Percentiles rank a stretch among this genome's conserved stretches.
These are phyloP conservation scores for Cephalotes varians DNA, from an alignment of 2,888 invertebrate genomes.

Conservation along the genomic window DNA sequence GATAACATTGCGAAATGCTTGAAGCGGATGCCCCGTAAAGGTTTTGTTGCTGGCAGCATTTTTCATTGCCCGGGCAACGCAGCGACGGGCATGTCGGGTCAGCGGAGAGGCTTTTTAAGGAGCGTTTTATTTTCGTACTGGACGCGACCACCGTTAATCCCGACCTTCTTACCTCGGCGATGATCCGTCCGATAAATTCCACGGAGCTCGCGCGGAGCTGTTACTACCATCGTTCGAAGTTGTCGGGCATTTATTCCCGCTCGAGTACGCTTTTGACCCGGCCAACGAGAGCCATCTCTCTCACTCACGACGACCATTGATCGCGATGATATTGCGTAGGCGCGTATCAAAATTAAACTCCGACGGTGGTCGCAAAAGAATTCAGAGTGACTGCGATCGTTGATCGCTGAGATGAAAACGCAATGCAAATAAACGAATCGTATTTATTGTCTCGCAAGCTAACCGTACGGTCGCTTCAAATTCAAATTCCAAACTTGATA, in stretches of 20 bases:
- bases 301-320: conserved; percentile 52
- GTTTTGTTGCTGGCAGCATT: conserved; percentile 66
- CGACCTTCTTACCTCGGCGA: conserved; percentile 75
- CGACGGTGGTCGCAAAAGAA: conserved; percentile 54
- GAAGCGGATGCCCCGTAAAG: conserved; percentile 64
- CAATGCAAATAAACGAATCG: conserved; percentile 40
- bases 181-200: conserved; percentile 75
- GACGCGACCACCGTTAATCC: conserved; percentile 75
- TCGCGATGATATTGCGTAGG: conserved; percentile 56
- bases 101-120: conserved; percentile 73
- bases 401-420: conserved; percentile 40
- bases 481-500: conserved; percentile 24
- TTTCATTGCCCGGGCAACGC: conserved; percentile 62
- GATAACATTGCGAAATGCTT: conserved; percentile 51
- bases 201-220: conserved; percentile 63
- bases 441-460: conserved; percentile 26
- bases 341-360: conserved; percentile 56
- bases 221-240: conserved; percentile 61
- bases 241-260: conserved; percentile 73
- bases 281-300: conserved; percentile 57
- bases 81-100: conserved; percentile 61
- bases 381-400: conserved; percentile 45
- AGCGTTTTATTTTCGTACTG: conserved; percentile 76
- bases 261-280: conserved; percentile 59
- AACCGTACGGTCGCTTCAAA: conserved; percentile 2